Conservation (phyloP, 2,888 invertebrate genomes). For the Netelia fuscicornis region DNA sequence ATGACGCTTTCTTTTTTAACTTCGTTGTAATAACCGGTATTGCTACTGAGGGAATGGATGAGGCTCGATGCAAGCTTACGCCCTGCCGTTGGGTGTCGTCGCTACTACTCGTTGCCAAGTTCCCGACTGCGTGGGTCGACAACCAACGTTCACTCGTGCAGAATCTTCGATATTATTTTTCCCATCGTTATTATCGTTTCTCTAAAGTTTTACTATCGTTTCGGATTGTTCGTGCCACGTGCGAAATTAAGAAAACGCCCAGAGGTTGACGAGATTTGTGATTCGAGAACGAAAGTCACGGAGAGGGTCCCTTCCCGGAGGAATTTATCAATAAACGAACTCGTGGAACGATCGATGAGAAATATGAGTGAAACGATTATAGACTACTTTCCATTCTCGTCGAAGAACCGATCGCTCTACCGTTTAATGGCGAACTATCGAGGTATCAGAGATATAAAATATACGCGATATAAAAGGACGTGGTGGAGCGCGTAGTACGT, state of each 20-base stretch:
- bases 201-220: no score
- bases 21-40: conserved; percentile 15
- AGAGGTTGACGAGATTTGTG: not conserved
- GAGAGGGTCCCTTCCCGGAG: not conserved
- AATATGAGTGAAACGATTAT: conserved; percentile 16
- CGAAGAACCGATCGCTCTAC: conserved; percentile 35
- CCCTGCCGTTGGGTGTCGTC: not conserved
- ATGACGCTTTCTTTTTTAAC: not conserved
- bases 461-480: conserved; percentile 52
- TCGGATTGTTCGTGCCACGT: no score
- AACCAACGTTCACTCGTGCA: conserved; percentile 16
- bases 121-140: conserved; percentile 14
- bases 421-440: conserved; percentile 40
- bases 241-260: not conserved
- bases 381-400: conserved; percentile 26
- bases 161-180: conserved; percentile 2
- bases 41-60: not conserved
- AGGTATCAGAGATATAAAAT: not conserved
- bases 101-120: not conserved
- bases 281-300: not conserved
- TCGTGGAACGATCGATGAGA: conserved; percentile 39
- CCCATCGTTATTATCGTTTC: not conserved
- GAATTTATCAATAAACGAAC: not conserved
- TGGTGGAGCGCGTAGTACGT: conserved; percentile 62
- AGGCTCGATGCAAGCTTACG: not conserved